Evolutionary conservation across 1,140 invertebrate genomes (phyloP), one percentile per base, ranked within the genome.

Genomic region (Leptinotarsa defecta): DNA sequence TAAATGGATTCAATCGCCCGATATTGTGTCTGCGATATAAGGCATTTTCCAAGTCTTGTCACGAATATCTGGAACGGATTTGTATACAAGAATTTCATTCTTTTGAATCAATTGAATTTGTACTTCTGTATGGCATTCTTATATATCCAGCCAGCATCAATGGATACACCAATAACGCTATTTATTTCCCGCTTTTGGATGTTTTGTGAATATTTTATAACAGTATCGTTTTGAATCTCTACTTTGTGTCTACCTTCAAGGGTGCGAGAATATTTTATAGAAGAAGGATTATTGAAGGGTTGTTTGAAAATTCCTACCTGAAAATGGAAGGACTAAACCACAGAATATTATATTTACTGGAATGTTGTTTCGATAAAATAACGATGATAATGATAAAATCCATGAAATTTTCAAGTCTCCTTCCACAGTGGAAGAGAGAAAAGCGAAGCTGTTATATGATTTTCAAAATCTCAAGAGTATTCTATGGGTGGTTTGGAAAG

Each of bases 21-120:
- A 74, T 70, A 74, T 74, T 74, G 65, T n/a, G 62, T 68, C 34
- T 74, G 13, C 34, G 63, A 67, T 73, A 73, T 67, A 48, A 73
- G 68, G 48, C 68, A 74, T 74, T 74, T 68, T 69, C 65, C 68
- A 61, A 68, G 49, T 68, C 73, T 64, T 68, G 73, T 68, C 73
- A 68, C 13, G 62, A 74, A 74, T 70, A 70, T 70, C 73, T 57
- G 43, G 67, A 74, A 61, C 27, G 62, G 63, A 73, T 65, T 73
- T 73, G 71, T 73, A 73, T 73, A 73, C 71, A 64, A 65, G 62
- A 73, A 73, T 73, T 73, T 48, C 63, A 73, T 73, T 73, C 71
- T 73, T 65, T 64, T 65, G 61, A 73, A 73, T 73, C 24, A 64
- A 67, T 64, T 67, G 48, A 65, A 73, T 49, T 73, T 73, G 61